Conservation (phyloP, 1,140 invertebrate genomes). For the Orussus abietinus region DNA sequence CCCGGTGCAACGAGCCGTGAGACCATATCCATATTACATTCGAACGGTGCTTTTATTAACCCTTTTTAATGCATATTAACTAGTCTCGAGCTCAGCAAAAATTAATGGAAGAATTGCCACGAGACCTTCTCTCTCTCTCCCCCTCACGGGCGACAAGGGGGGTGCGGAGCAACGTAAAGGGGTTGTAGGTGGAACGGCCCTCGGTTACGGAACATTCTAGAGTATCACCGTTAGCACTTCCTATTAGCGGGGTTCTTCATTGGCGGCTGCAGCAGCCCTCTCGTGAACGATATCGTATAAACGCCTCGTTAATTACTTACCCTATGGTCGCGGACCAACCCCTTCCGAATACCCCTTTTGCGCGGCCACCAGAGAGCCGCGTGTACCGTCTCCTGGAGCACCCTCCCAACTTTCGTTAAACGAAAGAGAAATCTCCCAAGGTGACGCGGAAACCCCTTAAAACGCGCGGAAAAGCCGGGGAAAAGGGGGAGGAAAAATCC, state of each 20-base stretch:
- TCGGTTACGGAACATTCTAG: conserved; percentile 33
- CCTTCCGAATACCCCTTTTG: not conserved
- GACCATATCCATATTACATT: conserved; percentile 1
- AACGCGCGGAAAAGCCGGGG: too few species aligned
- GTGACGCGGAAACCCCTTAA: too few species aligned
- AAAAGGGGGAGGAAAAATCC: too few species aligned
- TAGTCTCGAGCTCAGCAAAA: conserved; percentile 47
- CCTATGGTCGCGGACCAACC: conserved; percentile 22
- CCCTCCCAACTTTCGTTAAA: too few species aligned
- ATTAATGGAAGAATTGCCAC: conserved; percentile 48
- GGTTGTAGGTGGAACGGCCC: conserved; percentile 18
- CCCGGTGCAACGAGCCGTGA: too few species aligned
- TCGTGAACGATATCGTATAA: conserved; percentile 46
- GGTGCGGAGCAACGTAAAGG: conserved; percentile 7
- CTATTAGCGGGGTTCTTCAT: conserved; percentile 50
- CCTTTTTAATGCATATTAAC: conserved; percentile 47
- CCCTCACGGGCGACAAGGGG: conserved; percentile 15
- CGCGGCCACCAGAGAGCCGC: too few species aligned
- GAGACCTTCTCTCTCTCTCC: too few species aligned
- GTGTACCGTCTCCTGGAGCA: too few species aligned
- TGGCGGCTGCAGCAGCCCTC: conserved; percentile 30
- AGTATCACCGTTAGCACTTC: conserved; percentile 48
- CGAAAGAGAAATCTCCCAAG: too few species aligned
- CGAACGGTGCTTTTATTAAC: conserved; percentile 24
- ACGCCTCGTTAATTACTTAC: conserved; percentile 51